Conservation (phyloP, 1,140 invertebrate genomes). For the Ips typographus region DNA sequence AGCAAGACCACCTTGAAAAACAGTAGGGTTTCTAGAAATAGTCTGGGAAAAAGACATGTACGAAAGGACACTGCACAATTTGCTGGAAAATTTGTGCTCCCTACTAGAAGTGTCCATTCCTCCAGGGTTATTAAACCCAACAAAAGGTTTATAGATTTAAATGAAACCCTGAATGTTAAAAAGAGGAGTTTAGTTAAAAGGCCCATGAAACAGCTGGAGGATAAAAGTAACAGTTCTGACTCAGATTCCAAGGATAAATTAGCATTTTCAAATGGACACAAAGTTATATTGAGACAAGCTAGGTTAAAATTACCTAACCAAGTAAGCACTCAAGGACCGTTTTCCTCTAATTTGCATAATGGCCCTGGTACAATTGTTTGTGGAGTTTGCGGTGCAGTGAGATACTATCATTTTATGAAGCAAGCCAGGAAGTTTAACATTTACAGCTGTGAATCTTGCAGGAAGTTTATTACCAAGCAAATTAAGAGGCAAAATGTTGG, state of each 20-base stretch:
- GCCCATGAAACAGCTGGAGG: constrained; percentile 42
- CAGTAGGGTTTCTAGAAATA: constrained; percentile 47
- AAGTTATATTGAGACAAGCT: constrained; percentile 71
- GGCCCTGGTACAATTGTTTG: constrained; percentile 69
- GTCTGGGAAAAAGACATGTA: constrained; percentile 43
- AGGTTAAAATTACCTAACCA: constrained; percentile 64
- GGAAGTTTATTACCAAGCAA: constrained; percentile 83
- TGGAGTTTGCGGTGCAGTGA: constrained; percentile 75
- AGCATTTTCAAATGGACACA: constrained; percentile 58
- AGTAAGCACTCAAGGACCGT: constrained; percentile 64
- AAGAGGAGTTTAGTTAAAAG: constrained; percentile 46
- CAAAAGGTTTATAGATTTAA: constrained; percentile 71
- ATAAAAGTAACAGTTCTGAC: constrained; percentile 33
- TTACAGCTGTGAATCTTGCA: constrained; percentile 79
- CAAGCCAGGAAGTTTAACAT: constrained; percentile 83
- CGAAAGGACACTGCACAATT: constrained; percentile 55
- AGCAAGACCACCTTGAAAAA: constrained; percentile 39
- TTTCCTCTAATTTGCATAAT: constrained; percentile 57
- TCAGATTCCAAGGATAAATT: constrained; percentile 49
- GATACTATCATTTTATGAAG: constrained; percentile 73
- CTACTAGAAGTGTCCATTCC: constrained; percentile 83
- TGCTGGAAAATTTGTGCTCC: constrained; percentile 75
- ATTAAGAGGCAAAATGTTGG: constrained; percentile 66
- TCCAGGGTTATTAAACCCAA: constrained; percentile 87
- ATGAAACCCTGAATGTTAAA: constrained; percentile 46